A percentile compares a stretch with the other conserved stretches of the same genome.
Conservation (phyloP, 2,888 invertebrate genomes). For the Ectobius pallidus region DNA sequence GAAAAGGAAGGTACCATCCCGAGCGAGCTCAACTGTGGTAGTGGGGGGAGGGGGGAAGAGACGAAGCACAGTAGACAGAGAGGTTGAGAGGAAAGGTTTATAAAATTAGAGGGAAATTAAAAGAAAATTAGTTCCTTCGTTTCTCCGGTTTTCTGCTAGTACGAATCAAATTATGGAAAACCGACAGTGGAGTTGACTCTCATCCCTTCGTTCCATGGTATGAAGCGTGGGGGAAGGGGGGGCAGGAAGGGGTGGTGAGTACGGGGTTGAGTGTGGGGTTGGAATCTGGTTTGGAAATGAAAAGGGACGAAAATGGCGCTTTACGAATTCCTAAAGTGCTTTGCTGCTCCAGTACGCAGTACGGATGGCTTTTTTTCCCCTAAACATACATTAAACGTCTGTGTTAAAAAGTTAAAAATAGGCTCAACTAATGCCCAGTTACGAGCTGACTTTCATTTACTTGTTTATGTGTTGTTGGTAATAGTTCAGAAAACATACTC, state of each 20-base stretch:
- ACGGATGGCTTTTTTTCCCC: too few relatives aligned
- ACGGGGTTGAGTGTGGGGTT: constrained; percentile 1
- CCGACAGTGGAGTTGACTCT: constrained; percentile 32
- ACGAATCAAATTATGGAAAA: constrained; percentile 38
- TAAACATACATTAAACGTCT: too few relatives aligned
- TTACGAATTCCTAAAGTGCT: neutral
- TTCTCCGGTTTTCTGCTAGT: constrained; percentile 26
- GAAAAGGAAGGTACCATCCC: neutral
- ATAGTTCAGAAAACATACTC: too few relatives aligned
- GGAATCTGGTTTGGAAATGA: neutral
- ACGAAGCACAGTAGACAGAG: neutral
- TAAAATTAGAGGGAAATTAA: constrained; percentile 40
- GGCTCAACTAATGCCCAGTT: too few relatives aligned
- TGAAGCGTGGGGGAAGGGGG: neutral
- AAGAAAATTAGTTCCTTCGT: constrained; percentile 40
- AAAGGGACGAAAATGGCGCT: neutral
- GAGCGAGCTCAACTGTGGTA: too few relatives aligned
- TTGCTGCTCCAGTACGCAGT: too few relatives aligned
- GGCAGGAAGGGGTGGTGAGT: neutral
- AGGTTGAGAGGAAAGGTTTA: constrained; percentile 34
- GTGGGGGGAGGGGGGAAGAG: constrained; percentile 20
- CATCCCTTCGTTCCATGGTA: neutral
- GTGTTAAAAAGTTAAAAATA: too few relatives aligned
- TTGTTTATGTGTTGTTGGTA: too few relatives aligned
- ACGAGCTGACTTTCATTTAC: too few relatives aligned